Base-by-base conservation (phyloP, 2,113 vertebrate species). In the Rhinoderma darwinii region DNA sequence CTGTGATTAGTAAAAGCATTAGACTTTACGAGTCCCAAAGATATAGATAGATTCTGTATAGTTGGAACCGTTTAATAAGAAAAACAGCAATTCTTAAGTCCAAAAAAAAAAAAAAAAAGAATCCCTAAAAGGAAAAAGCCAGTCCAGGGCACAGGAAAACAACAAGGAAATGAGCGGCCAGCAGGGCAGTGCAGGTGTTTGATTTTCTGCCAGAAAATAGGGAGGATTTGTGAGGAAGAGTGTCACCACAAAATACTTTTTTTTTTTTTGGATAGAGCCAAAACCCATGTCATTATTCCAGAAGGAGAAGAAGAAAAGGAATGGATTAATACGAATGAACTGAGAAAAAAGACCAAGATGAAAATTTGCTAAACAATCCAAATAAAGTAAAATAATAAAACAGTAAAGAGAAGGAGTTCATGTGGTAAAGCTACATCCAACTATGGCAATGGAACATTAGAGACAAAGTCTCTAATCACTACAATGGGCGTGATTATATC, bases 71-170 rank as follows among this genome's bases (percentile, higher is more conserved):
- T 66, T 27, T 12, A 5, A 73, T n/a, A 20, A 77, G 37, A 84
- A 32, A 37, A 74, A 32, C 22, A 54, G 73, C 20, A 44, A 84
- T 59, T 7, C 20, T 75, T 47, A 30, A 73, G 18, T 75, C 37
- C 35, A 66, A 72, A 41, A 41, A 11, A 72, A 25, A 72, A 11
- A 72, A 72, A 37, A 39, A 41, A 12, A 47, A 47, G 7, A 47
- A 72, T 72, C 68, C 30, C 27, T 35, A 50, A 84, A 54, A 84
- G 43, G 50, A 74, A 85, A 72, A 85, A 77, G 84, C 32, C 76
- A 86, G 84, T 72, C 15, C 75, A 86, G 75, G 76, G 84, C 84
- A 86, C 84, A 80, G 76, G 84, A 86, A 86, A 86, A 86, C 59
- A 86, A 86, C 84, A 86, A 79, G 84, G 76, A 86, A 86, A 80